phyloP scores from a whole-genome alignment of 2,797 vertebrate genomes.

The Cacajao melanocephalus region DNA sequence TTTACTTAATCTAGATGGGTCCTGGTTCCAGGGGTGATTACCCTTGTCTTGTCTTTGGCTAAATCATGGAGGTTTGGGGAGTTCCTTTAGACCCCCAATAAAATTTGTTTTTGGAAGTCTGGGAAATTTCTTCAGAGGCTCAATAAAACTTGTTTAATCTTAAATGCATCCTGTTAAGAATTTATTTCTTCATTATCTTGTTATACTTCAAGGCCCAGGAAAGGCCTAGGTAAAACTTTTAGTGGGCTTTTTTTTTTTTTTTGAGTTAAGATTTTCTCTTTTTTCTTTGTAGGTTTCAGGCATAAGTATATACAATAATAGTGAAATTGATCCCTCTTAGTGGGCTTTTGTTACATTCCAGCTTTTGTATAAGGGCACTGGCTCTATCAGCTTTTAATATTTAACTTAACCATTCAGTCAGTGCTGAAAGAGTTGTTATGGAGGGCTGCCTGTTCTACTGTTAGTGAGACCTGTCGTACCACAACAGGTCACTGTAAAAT shows the following conservation, averaged over 20 bases:
- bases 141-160: not conserved
- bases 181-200: not conserved
- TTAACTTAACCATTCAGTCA: not conserved
- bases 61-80: not conserved
- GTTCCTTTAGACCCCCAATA: not conserved
- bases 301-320: too few species aligned
- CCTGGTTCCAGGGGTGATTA: not conserved
- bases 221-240: not conserved
- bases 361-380: not conserved
- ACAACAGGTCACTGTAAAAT: not conserved
- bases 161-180: not conserved
- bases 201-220: too few species aligned
- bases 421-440: not conserved
- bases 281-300: too few species aligned
- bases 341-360: not conserved
- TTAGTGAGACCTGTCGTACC: not conserved
- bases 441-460: not conserved
- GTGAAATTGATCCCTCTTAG: not conserved
- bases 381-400: not conserved
- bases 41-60: not conserved
- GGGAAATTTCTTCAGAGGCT: not conserved
- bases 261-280: too few species aligned
- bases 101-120: not conserved
- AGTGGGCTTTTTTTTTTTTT: too few species aligned
- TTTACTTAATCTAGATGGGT: not conserved